Evolutionary conservation across 1,140 invertebrate species (phyloP).

Genomic region (Dendrolimus punctatus): DNA sequence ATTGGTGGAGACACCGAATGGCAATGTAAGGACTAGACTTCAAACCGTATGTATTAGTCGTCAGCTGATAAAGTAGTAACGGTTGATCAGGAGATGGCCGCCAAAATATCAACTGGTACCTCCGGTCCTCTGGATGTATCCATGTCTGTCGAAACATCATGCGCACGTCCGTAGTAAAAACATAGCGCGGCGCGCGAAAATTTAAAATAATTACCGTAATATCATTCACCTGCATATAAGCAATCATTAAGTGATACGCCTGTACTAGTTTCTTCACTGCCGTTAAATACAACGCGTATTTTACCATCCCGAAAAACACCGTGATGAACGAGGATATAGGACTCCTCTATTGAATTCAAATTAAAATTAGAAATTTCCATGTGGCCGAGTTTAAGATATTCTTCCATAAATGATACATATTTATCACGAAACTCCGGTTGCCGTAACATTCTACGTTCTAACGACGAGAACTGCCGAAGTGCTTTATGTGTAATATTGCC

Average conservation of each 20-base stretch:
- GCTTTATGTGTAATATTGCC: no score
- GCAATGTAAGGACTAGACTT: background rate
- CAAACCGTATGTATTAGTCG: background rate
- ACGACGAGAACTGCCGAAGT: no score
- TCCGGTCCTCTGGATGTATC: no score
- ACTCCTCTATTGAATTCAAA: background rate
- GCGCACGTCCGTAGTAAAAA: background rate
- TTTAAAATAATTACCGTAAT: no score
- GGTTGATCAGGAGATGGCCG: no score
- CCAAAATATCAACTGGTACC: no score
- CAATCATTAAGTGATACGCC: no score
- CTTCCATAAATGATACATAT: background rate
- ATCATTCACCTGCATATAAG: no score
- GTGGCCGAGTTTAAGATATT: background rate
- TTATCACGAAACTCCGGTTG: no score
- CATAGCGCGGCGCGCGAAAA: background rate
- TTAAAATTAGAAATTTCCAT: no score
- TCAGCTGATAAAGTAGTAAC: background rate
- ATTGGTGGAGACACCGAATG: slow-evolving; percentile 1
- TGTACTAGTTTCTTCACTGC: background rate
- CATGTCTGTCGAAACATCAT: slow-evolving; percentile 3
- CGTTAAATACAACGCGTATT: slow-evolving; percentile 1
- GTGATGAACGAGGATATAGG: background rate
- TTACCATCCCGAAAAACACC: slow-evolving; percentile 1
- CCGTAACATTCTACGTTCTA: no score